Evolutionary conservation across 2,797 vertebrate genomes (phyloP).

Genomic region (Furcifer pardalis): DNA sequence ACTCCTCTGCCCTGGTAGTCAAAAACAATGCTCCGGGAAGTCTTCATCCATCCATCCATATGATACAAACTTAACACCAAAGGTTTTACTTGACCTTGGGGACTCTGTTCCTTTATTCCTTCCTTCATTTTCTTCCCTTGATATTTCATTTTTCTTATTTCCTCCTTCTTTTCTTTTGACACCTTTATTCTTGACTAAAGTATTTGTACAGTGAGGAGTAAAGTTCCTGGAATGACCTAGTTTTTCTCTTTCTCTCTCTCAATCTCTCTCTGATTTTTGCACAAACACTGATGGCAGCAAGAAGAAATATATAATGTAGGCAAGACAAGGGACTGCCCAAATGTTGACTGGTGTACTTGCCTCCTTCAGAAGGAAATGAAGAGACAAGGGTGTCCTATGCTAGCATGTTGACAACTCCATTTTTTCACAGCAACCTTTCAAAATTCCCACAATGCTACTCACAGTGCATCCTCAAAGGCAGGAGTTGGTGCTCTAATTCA

Average conservation of each 20-base stretch:
- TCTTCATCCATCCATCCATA: background rate
- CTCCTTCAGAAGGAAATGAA: background rate
- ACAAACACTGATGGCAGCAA: background rate
- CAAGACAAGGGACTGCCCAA: background rate
- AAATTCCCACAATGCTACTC: too few species aligned
- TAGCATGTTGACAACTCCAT: too few species aligned
- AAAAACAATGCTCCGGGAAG: background rate
- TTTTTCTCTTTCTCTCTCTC: background rate
- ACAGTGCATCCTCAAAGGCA: too few species aligned
- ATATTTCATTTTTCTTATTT: background rate
- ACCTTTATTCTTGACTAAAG: conserved; percentile 10
- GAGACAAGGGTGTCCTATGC: too few species aligned
- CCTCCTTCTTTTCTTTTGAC: background rate
- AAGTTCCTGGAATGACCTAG: background rate
- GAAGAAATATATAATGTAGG: background rate
- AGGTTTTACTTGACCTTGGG: background rate
- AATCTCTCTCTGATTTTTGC: background rate
- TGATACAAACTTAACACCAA: background rate
- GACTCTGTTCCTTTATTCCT: background rate
- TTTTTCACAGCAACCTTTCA: too few species aligned
- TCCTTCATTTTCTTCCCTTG: background rate
- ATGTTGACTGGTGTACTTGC: background rate
- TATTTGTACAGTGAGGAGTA: background rate
- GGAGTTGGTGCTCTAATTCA: too few species aligned
- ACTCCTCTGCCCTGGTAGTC: background rate